A percentile compares a stretch with the other conserved stretches of the same genome.
Conservation (phyloP, 2,888 invertebrate genomes). For the Dexiosoma caninum region DNA sequence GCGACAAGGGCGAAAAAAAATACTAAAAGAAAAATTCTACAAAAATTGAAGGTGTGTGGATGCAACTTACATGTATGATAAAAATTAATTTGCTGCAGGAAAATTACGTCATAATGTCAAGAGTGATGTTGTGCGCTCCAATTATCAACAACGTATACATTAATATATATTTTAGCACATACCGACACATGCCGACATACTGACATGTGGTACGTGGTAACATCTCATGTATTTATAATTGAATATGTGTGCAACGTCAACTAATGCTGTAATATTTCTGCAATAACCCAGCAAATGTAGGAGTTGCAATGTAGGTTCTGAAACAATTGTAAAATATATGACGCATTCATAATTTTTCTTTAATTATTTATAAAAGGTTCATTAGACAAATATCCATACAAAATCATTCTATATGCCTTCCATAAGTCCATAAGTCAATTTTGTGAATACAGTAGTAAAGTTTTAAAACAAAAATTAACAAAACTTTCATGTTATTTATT, state of each 20-base stretch:
- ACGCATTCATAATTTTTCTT: no score
- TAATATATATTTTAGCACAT: neutral
- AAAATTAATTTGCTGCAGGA: conserved; percentile 66
- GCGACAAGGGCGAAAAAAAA: neutral
- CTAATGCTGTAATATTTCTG: conserved; percentile 27
- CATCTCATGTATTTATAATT: neutral
- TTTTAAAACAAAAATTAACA: no score
- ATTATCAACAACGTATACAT: conserved; percentile 66
- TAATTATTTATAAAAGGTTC: no score
- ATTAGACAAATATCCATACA: no score
- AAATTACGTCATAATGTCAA: conserved; percentile 74
- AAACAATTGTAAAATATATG: no score
- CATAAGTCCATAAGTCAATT: no score
- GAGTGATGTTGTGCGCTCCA: conserved; percentile 76
- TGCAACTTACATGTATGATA: conserved; percentile 52
- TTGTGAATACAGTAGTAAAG: no score
- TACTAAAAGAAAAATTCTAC: neutral
- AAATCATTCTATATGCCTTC: no score
- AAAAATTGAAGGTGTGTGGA: conserved; percentile 41
- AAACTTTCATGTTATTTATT: no score
- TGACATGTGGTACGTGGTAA: neutral
- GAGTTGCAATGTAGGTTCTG: no score
- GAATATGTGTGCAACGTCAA: neutral
- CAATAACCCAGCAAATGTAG: neutral
- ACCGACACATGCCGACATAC: neutral